Base-by-base conservation (phyloP, 2,888 invertebrate genomes). In the Choristoneura rosaceana region DNA sequence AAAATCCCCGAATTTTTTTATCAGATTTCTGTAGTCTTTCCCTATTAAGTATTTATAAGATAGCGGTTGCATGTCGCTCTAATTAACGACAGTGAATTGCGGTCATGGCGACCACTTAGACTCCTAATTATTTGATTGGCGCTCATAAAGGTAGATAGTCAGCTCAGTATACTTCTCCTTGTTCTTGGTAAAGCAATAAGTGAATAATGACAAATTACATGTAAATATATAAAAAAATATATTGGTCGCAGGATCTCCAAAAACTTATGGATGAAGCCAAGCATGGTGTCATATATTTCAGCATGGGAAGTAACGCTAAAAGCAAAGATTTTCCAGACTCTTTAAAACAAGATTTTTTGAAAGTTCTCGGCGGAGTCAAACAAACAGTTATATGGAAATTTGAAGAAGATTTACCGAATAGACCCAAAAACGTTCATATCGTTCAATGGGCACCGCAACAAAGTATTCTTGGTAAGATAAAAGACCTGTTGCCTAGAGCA, bases 201-300 rank as follows among this genome's bases (percentile, higher is more conserved):
- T 25, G 25, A 25, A 25, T 25, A 25, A 25, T 25, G 25, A 25
- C 25, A 25, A 25, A 1, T 25, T 25, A 25, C 25, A 25, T 25
- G 25, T 25, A 1, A 25, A 2, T 25, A 38, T 38, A 34, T 34
- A 25, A 1, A 2, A 1, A 1, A 25, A 2, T 25, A 38, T 38
- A 34, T 34, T 47, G 50, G 2, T 50, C 75, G 17, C 77, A 90
- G 90, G 83, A 89, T 71, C 74, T 93, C 2, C 77, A 91, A 76
- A 82, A 80, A 38, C 81, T 90, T 67, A 79, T 93, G 80, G 90
- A 92, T 50, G 78, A 80, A 7, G 84, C 92, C 0, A 81, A 82
- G 50, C 69, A 92, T 58, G 94, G 94, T 0, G 89, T 92, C 0
- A 88, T 94, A 67, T 91, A 87, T 80, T 93, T 94, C 78, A 94